Conservation (phyloP, 2,888 invertebrate species). For the Drosophila peninsularis region DNA sequence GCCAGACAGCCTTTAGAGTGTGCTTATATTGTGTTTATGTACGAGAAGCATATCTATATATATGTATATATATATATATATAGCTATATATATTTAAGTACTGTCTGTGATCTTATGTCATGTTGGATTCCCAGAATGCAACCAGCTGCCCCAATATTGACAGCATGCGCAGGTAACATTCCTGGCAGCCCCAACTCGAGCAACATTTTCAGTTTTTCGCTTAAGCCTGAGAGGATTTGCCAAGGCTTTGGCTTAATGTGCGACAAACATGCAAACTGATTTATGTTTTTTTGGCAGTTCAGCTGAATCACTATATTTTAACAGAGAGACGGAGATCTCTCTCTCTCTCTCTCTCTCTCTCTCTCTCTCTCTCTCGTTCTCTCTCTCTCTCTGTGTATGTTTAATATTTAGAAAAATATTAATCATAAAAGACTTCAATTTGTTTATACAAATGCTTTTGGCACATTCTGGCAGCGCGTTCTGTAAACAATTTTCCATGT, state of each 20-base stretch:
- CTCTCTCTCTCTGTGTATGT: no score
- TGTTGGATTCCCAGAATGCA: constrained; percentile 57
- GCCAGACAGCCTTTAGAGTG: constrained; percentile 11
- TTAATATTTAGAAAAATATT: constrained; percentile 41
- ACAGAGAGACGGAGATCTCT: no score
- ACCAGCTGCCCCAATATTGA: constrained; percentile 20
- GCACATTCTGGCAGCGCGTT: constrained; percentile 59
- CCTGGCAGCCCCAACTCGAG: constrained; percentile 24
- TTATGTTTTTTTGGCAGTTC: constrained; percentile 44
- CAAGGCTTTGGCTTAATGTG: constrained; percentile 51
- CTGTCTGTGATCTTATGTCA: constrained; percentile 60
- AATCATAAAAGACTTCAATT: constrained; percentile 55
- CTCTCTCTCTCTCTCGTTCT: no score
- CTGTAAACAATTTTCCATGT: constrained; percentile 58
- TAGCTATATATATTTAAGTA: neutral
- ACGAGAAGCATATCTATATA: neutral
- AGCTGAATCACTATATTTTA: constrained; percentile 46
- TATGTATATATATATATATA: neutral
- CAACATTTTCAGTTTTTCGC: constrained; percentile 1
- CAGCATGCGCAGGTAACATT: constrained; percentile 60
- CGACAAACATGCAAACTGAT: constrained; percentile 66
- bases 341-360: no score
- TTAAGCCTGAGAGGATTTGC: constrained; percentile 36
- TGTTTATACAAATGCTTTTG: constrained; percentile 63
- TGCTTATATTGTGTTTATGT: neutral